Evolutionary conservation across 2,888 invertebrate genomes (phyloP).

Genomic region (Sphinx pinastri): DNA sequence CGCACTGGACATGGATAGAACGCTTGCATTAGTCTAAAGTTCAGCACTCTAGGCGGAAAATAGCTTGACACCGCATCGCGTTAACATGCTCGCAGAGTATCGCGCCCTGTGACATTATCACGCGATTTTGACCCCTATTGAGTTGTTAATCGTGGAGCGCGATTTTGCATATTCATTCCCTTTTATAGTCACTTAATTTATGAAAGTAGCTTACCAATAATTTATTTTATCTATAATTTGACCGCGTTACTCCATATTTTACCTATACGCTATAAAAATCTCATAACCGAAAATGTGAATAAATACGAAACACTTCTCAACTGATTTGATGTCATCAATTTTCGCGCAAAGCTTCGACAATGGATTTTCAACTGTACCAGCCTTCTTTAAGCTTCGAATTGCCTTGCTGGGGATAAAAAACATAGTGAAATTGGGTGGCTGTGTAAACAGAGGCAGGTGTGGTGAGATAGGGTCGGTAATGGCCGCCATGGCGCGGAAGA

Average conservation of each 20-base stretch:
- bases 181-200: conserved; percentile 14
- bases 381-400: neutral
- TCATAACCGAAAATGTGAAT: conserved; percentile 21
- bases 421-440: conserved; percentile 64
- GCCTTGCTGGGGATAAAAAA: conserved; percentile 34
- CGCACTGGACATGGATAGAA: conserved; percentile 68
- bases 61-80: conserved; percentile 54
- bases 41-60: conserved; percentile 69
- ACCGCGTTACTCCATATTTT: neutral
- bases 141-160: conserved; percentile 33
- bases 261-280: neutral
- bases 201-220: neutral
- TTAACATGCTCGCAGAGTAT: conserved; percentile 62
- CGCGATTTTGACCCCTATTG: conserved; percentile 69
- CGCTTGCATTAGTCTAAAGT: conserved; percentile 70
- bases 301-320: conserved; percentile 35
- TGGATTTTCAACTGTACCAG: conserved; percentile 21
- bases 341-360: conserved; percentile 34
- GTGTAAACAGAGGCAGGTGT: conserved; percentile 55
- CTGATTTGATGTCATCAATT: conserved; percentile 50
- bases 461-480: conserved; percentile 44
- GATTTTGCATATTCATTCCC: conserved; percentile 16
- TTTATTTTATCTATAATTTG: neutral
- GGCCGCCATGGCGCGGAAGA: conserved; percentile 3
- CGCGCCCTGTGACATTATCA: conserved; percentile 60